These are phyloP conservation scores for Laticauda colubrina DNA, from an alignment of 2,113 vertebrate genomes.

Conservation along the genomic window DNA sequence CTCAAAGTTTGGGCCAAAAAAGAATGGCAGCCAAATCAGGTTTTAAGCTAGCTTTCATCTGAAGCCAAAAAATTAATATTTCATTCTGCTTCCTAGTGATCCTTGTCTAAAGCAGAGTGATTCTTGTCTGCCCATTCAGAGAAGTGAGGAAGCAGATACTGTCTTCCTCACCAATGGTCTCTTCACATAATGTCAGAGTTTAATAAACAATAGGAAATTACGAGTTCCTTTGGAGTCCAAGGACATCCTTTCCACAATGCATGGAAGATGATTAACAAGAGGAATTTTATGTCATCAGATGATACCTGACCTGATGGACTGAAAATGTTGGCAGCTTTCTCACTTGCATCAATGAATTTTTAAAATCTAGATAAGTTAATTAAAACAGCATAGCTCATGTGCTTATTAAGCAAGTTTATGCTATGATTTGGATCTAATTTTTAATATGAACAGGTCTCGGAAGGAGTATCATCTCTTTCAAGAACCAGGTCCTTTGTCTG, in stretches of 20 bases:
- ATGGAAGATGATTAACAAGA: not conserved
- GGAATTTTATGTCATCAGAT: not conserved
- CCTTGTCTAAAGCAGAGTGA: constrained; percentile 4
- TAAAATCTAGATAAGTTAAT: not conserved
- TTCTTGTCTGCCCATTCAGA: constrained; percentile 8
- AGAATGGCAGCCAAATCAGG: constrained; percentile 29
- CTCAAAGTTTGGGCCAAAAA: not conserved
- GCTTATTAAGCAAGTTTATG: constrained; percentile 11
- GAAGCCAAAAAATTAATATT: not conserved
- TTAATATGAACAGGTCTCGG: not conserved
- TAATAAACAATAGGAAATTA: not conserved
- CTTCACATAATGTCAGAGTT: constrained; percentile 19
- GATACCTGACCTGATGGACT: not conserved
- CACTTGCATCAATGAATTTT: not conserved
- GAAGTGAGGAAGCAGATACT: constrained; percentile 15
- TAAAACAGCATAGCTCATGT: not conserved
- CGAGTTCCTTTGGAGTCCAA: not conserved
- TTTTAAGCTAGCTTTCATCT: constrained; percentile 36
- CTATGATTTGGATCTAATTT: not conserved
- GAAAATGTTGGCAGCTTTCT: not conserved
- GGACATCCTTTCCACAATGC: not conserved
- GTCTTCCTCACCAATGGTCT: constrained; percentile 25
- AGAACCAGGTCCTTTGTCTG: constrained; percentile 53
- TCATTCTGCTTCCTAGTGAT: not conserved
- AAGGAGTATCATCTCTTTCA: not conserved